Evolutionary conservation across 1,140 invertebrate species (phyloP).

Genomic region (Camponotus pennsylvanicus): DNA sequence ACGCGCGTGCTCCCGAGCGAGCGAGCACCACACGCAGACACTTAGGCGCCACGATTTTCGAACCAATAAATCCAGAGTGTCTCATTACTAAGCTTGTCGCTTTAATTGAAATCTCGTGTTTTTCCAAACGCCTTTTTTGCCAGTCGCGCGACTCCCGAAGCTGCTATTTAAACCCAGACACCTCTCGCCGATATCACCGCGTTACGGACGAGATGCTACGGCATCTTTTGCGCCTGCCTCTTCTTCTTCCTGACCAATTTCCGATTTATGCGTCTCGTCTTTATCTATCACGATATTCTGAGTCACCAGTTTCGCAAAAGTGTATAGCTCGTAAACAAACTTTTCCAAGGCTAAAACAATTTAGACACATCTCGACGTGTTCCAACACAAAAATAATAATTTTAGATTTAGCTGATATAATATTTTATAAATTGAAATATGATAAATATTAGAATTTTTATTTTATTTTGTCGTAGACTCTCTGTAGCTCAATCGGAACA

Average conservation of each 20-base stretch:
- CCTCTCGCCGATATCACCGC: constrained; percentile 66
- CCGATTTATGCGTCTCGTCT: constrained; percentile 50
- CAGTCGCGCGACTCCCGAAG: constrained; percentile 43
- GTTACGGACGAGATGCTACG: constrained; percentile 33
- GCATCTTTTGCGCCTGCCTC: constrained; percentile 2
- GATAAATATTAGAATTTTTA: no score
- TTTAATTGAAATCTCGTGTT: constrained; percentile 86
- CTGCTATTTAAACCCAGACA: constrained; percentile 72
- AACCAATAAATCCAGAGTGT: constrained; percentile 82
- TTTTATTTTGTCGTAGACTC: no score
- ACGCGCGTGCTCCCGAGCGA: constrained; percentile 52
- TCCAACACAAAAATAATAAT: no score
- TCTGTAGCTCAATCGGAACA: no score
- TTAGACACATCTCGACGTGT: no score
- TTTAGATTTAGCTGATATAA: no score
- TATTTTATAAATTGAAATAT: no score
- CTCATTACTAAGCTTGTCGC: constrained; percentile 85
- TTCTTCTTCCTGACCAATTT: constrained; percentile 24
- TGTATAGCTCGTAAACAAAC: neutral
- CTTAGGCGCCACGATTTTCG: constrained; percentile 74
- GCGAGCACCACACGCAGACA: constrained; percentile 73
- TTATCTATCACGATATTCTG: neutral
- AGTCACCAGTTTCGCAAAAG: neutral
- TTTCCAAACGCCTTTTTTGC: constrained; percentile 79
- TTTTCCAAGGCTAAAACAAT: neutral